Percentiles rank a stretch among this genome's conserved stretches.
Conservation (phyloP, 2,888 invertebrate species). For the Mesopsocus fuscifrons region DNA sequence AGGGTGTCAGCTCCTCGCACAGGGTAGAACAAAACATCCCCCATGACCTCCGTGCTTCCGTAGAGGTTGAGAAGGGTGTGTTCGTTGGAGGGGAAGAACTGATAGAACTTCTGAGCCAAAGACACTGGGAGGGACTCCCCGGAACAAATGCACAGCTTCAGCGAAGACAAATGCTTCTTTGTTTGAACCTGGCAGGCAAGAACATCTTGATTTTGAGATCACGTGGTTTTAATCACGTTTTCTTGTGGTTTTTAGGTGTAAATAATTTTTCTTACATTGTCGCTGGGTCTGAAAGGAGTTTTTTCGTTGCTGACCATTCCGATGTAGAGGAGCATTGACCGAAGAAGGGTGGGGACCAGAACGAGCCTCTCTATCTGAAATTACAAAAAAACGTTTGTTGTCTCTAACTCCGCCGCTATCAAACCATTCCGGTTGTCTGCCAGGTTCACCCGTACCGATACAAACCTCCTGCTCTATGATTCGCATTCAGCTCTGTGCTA, state of each 20-base stretch:
- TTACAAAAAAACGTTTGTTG: too few species aligned
- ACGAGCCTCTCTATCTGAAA: constrained; percentile 58
- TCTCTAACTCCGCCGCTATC: too few species aligned
- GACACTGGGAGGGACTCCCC: constrained; percentile 60
- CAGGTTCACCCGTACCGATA: too few species aligned
- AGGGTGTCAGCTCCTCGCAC: constrained; percentile 41
- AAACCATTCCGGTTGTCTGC: too few species aligned
- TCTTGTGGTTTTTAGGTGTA: too few species aligned
- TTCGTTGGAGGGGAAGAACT: constrained; percentile 36
- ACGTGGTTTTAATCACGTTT: too few species aligned
- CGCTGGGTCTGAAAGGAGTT: background rate
- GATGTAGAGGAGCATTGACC: constrained; percentile 51
- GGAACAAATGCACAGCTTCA: constrained; percentile 71
- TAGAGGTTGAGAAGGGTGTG: constrained; percentile 69
- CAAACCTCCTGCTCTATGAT: too few species aligned
- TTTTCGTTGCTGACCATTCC: constrained; percentile 15
- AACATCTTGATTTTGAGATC: too few species aligned
- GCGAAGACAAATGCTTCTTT: constrained; percentile 30
- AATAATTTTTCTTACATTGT: background rate
- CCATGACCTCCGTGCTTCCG: constrained; percentile 84
- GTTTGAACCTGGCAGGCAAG: constrained; percentile 29
- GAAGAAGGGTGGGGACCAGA: constrained; percentile 64
- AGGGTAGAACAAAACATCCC: constrained; percentile 60
- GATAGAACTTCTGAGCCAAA: constrained; percentile 55
- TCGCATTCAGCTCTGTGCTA: too few species aligned